A percentile compares a stretch with the other conserved stretches of the same genome.
phyloP scores from a whole-genome alignment of 1,140 invertebrate species.

The Brachionus rotundiformis region DNA sequence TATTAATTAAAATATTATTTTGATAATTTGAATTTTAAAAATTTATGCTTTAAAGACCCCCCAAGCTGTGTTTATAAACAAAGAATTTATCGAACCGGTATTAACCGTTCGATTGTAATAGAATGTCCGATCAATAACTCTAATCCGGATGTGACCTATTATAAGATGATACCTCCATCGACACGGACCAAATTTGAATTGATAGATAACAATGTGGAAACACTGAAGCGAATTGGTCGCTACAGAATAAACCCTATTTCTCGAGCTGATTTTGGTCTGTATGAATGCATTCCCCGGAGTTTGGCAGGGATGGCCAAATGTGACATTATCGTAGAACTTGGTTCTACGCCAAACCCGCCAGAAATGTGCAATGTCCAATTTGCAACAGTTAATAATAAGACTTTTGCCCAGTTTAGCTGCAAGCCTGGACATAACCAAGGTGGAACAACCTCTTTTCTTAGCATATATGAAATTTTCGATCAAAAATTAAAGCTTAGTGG shows the following conservation, averaged over 20 bases:
- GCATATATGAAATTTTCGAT: slow-evolving; percentile 36
- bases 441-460: slow-evolving; percentile 32
- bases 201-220: slow-evolving; percentile 21
- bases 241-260: slow-evolving; percentile 39
- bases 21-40: neutral
- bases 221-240: slow-evolving; percentile 11
- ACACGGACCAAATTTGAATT: slow-evolving; percentile 34
- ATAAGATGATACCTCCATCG: slow-evolving; percentile 45
- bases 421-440: slow-evolving; percentile 43
- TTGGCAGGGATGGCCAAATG: slow-evolving; percentile 45
- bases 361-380: slow-evolving; percentile 48
- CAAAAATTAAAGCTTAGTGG: slow-evolving; percentile 34
- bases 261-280: slow-evolving; percentile 27
- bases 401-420: slow-evolving; percentile 49
- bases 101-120: slow-evolving; percentile 34
- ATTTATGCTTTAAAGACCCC: neutral
- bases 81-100: slow-evolving; percentile 22
- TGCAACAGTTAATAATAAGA: slow-evolving; percentile 39
- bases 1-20: neutral
- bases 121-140: slow-evolving; percentile 48
- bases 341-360: slow-evolving; percentile 42
- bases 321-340: slow-evolving; percentile 39
- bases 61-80: slow-evolving; percentile 45
- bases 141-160: slow-evolving; percentile 50
- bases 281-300: slow-evolving; percentile 48